Evolutionary conservation across 2,797 vertebrate species (phyloP).

Genomic region (Salarias fasciatus): DNA sequence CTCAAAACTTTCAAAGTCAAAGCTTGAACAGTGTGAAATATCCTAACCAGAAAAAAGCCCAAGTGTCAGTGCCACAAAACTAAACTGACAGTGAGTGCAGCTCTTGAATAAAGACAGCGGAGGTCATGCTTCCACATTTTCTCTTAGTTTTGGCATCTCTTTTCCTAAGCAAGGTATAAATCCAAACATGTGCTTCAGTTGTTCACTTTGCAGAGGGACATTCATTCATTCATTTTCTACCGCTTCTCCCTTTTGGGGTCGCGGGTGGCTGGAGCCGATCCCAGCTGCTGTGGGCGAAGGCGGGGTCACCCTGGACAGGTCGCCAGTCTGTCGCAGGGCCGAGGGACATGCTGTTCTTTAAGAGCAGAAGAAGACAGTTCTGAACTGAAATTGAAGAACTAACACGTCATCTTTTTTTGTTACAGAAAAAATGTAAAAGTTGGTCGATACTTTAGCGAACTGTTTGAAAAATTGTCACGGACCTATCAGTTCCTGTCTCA

Average conservation of each 20-base stretch:
- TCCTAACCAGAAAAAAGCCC: constrained; percentile 5
- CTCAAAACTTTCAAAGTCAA: constrained; percentile 38
- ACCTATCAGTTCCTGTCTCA: not conserved
- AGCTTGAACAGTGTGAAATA: constrained; percentile 25
- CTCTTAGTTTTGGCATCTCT: constrained; percentile 8
- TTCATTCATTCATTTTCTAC: too few species aligned
- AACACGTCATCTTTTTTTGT: not conserved
- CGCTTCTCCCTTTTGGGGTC: too few species aligned
- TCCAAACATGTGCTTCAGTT: constrained; percentile 7
- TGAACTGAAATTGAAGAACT: not conserved
- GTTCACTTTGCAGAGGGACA: not conserved
- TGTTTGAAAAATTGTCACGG: not conserved
- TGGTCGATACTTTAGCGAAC: not conserved
- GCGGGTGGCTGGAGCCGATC: too few species aligned
- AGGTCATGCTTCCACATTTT: constrained; percentile 3
- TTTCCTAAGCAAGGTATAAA: constrained; percentile 22
- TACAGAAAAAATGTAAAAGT: not conserved
- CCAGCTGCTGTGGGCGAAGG: too few species aligned
- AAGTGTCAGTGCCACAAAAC: constrained; percentile 41
- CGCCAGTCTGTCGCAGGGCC: too few species aligned
- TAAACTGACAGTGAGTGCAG: constrained; percentile 38
- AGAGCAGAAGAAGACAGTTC: not conserved
- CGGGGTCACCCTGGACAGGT: too few species aligned
- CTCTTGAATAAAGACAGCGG: constrained; percentile 51
- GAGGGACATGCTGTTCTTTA: not conserved